Evolutionary conservation across 2,113 vertebrate genomes (phyloP).

Genomic region (Nannospalax galili): DNA sequence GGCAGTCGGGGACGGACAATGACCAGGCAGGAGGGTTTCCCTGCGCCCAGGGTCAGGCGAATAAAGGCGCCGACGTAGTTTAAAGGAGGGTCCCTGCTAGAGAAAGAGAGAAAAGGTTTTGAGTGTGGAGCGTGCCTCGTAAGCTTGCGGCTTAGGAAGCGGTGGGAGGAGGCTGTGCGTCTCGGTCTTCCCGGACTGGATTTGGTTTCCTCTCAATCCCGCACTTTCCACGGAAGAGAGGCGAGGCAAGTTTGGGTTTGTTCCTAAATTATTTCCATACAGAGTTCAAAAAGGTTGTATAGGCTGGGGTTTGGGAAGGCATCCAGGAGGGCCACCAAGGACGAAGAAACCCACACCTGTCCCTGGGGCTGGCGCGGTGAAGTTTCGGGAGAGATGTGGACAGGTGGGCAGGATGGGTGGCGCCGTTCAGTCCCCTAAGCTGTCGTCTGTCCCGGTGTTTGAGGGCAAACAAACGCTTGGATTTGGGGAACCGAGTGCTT

Average conservation of each 20-base stretch:
- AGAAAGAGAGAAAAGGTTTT: slow-evolving; percentile 59
- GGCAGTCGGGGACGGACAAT: slow-evolving; percentile 73
- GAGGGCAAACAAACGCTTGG: slow-evolving; percentile 3
- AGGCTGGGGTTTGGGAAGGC: not conserved
- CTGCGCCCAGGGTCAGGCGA: slow-evolving; percentile 70
- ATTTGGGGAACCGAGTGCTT: not conserved
- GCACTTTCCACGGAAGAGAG: not conserved
- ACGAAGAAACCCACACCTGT: not conserved
- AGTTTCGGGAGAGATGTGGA: slow-evolving; percentile 34
- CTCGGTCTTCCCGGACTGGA: not conserved
- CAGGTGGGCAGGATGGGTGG: not conserved
- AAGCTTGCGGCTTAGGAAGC: slow-evolving; percentile 10
- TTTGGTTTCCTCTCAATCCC: slow-evolving; percentile 46
- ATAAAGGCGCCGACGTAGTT: slow-evolving; percentile 76
- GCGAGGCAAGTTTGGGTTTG: slow-evolving; percentile 43
- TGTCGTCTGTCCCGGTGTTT: not conserved
- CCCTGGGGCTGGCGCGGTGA: not conserved
- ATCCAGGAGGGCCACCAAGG: not conserved
- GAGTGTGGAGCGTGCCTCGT: slow-evolving; percentile 70
- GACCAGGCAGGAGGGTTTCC: slow-evolving; percentile 72
- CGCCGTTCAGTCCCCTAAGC: not conserved
- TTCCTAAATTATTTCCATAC: not conserved
- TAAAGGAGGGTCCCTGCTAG: slow-evolving; percentile 54
- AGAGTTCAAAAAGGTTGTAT: not conserved
- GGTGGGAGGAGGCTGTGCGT: not conserved